Percentiles rank a stretch among this genome's conserved stretches.
phyloP scores from a whole-genome alignment of 2,113 vertebrate species.

The Dolichallabes microphthalmus region DNA sequence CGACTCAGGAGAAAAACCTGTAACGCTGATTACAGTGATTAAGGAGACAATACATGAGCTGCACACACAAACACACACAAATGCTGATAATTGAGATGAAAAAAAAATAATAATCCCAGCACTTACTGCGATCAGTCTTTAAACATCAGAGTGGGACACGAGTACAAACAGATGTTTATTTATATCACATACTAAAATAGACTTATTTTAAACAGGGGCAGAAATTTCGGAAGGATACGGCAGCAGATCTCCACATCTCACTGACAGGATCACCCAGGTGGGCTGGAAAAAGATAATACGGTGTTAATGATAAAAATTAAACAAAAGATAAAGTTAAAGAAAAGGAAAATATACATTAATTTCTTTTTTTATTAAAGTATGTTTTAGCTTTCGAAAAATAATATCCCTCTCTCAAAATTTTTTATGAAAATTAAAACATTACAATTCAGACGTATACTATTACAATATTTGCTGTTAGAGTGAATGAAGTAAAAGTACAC shows the following conservation, averaged over 20 bases:
- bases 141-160: not conserved
- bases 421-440: not conserved
- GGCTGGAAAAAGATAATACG: slow-evolving; percentile 76
- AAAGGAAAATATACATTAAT: no score
- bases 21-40: slow-evolving; percentile 80
- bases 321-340: not conserved
- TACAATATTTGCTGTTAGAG: not conserved
- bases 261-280: slow-evolving; percentile 92
- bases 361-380: no score
- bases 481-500: not conserved
- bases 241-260: slow-evolving; percentile 91
- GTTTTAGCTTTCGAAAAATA: not conserved
- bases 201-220: not conserved
- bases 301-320: not conserved
- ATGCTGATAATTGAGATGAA: not conserved
- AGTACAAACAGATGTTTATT: not conserved
- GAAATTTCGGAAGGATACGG: slow-evolving; percentile 88
- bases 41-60: slow-evolving; percentile 63
- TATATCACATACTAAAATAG: not conserved
- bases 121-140: not conserved
- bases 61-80: no score
- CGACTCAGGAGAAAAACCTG: slow-evolving; percentile 94
- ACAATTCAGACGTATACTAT: not conserved
- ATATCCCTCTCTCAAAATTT: not conserved
- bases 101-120: not conserved